Evolutionary conservation across 2,888 invertebrate species (phyloP).

Genomic region (Trilocha varians): DNA sequence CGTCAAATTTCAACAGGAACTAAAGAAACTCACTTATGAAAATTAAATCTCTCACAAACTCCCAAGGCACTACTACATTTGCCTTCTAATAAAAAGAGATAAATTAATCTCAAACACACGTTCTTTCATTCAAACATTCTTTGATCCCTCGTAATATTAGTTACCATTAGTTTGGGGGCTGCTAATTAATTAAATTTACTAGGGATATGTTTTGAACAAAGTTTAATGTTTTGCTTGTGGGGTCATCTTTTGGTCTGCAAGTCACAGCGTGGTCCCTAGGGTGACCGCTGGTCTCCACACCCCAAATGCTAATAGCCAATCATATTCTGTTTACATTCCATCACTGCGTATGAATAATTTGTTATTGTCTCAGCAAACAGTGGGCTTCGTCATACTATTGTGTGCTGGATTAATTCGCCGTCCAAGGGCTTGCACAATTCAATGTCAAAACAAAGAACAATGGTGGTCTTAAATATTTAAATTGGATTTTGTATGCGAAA

Average conservation of each 20-base stretch:
- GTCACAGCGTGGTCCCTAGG: conserved; percentile 30
- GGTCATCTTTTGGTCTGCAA: conserved; percentile 45
- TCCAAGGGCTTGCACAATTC: conserved; percentile 39
- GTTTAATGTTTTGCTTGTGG: conserved; percentile 56
- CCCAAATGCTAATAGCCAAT: conserved; percentile 70
- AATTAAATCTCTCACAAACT: too few relatives aligned
- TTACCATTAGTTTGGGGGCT: conserved; percentile 56
- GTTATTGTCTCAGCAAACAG: conserved; percentile 68
- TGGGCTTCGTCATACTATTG: conserved; percentile 56
- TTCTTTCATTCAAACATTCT: conserved; percentile 39
- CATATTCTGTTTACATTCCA: conserved; percentile 74
- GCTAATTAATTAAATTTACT: conserved; percentile 71
- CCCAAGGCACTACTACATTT: too few relatives aligned
- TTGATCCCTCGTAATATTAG: conserved; percentile 66
- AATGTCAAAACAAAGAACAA: conserved; percentile 55
- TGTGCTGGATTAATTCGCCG: conserved; percentile 62
- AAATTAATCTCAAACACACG: conserved; percentile 29
- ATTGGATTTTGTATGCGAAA: not conserved
- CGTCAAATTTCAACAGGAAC: too few relatives aligned
- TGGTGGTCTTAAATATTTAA: conserved; percentile 16
- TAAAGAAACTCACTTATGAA: too few relatives aligned
- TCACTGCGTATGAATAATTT: conserved; percentile 71
- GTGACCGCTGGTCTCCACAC: conserved; percentile 36
- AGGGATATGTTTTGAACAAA: conserved; percentile 63
- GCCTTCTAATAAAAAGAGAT: conserved; percentile 25